phyloP scores from a whole-genome alignment of 2,888 invertebrate species.

The Serripes groenlandicus region DNA sequence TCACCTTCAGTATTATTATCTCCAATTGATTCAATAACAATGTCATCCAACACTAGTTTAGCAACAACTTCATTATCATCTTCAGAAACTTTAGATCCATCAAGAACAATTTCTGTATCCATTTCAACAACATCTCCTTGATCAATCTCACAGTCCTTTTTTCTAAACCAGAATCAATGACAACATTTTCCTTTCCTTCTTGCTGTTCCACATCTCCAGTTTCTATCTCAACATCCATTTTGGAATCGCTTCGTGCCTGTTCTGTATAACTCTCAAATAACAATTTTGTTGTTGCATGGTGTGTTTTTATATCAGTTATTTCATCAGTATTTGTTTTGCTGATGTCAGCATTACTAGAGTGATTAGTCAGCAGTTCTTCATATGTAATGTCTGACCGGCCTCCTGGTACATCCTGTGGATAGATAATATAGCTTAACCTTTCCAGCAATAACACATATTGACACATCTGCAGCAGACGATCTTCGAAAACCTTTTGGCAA shows the following conservation, averaged over 20 bases:
- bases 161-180: neutral
- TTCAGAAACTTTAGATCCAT: neutral
- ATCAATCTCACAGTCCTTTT: neutral
- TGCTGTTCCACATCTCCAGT: neutral
- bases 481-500: too few species aligned
- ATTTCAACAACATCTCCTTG: neutral
- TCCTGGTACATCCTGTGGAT: too few species aligned
- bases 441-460: too few species aligned
- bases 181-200: neutral
- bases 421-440: too few species aligned
- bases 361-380: too few species aligned
- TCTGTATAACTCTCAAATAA: neutral
- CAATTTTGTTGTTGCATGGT: neutral
- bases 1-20: too few species aligned
- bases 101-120: constrained; percentile 1
- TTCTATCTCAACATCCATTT: neutral
- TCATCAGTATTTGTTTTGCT: neutral
- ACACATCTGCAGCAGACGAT: too few species aligned
- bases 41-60: neutral
- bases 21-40: neutral
- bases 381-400: too few species aligned
- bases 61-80: neutral
- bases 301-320: too few species aligned
- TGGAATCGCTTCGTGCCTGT: neutral
- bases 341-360: neutral